phyloP scores from a whole-genome alignment of 2,888 invertebrate genomes.

The Ypsolopha sequella region DNA sequence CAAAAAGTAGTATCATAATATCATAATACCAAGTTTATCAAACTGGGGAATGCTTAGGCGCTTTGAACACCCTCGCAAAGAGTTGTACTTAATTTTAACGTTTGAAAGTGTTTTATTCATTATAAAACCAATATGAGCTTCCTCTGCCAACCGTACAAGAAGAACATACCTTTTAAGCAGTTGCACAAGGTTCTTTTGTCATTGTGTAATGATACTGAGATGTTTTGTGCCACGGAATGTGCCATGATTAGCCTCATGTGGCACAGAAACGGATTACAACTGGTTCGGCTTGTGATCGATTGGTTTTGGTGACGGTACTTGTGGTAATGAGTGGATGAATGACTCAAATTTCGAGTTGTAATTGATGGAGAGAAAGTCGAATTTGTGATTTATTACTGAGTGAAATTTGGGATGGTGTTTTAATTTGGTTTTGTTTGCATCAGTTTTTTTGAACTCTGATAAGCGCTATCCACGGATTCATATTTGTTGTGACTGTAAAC shows the following conservation, averaged over 20 bases:
- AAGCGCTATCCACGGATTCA: neutral
- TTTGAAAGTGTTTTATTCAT: too few species aligned
- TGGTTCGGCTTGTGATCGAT: slow-evolving; percentile 24
- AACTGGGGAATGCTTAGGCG: too few species aligned
- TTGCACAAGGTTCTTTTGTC: slow-evolving; percentile 67
- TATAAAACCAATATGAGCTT: slow-evolving; percentile 1
- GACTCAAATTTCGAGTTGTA: slow-evolving; percentile 20
- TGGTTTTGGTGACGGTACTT: slow-evolving; percentile 23
- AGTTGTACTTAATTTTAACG: too few species aligned
- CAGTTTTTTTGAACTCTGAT: too few species aligned
- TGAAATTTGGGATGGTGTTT: neutral
- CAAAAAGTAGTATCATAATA: too few species aligned
- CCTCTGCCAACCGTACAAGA: slow-evolving; percentile 35
- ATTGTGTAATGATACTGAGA: slow-evolving; percentile 62
- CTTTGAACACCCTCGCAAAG: too few species aligned
- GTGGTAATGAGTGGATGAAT: slow-evolving; percentile 12
- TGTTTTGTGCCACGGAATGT: slow-evolving; percentile 33
- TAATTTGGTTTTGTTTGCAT: too few species aligned
- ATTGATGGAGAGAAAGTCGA: slow-evolving; percentile 28
- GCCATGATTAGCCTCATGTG: neutral
- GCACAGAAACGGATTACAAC: neutral
- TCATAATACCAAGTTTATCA: too few species aligned
- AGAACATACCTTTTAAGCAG: slow-evolving; percentile 50
- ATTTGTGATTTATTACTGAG: neutral
- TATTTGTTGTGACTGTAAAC: neutral